These are phyloP conservation scores for Hoplostethus mediterraneus DNA, from an alignment of 2,797 vertebrate genomes.

Conservation along the genomic window DNA sequence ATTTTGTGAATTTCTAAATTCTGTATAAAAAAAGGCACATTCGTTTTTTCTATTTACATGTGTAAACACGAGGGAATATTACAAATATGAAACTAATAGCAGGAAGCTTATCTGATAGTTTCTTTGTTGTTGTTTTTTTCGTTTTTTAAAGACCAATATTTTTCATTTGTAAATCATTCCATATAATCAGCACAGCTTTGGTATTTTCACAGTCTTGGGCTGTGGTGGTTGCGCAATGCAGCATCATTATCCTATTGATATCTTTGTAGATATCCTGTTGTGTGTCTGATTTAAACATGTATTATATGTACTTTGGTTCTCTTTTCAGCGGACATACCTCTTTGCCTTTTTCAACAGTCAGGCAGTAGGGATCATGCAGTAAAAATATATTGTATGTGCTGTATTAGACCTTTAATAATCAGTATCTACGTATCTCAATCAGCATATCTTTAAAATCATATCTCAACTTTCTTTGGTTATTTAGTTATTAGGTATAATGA, in stretches of 20 bases:
- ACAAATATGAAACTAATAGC: conserved; percentile 70
- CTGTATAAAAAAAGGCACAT: conserved; percentile 82
- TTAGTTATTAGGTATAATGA: conserved; percentile 32
- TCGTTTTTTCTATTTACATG: conserved; percentile 79
- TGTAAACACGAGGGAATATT: conserved; percentile 83
- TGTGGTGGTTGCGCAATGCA: conserved; percentile 43
- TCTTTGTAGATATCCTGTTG: conserved; percentile 73
- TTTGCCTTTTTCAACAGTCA: conserved; percentile 51
- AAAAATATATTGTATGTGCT: conserved; percentile 26
- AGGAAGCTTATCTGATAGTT: conserved; percentile 67
- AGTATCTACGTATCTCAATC: conserved; percentile 48
- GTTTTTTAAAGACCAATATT: conserved; percentile 65
- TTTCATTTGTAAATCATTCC: conserved; percentile 77
- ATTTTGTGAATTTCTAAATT: conserved; percentile 89
- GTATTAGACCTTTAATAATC: conserved; percentile 18
- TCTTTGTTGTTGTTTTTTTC: conserved; percentile 3
- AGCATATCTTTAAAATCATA: conserved; percentile 50
- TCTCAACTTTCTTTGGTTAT: conserved; percentile 14
- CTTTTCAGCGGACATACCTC: conserved; percentile 71
- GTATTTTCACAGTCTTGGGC: conserved; percentile 74
- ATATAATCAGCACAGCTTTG: conserved; percentile 75
- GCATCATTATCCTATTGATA: conserved; percentile 61
- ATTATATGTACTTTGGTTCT: conserved; percentile 69
- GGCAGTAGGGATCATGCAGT: conserved; percentile 30
- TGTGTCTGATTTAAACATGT: conserved; percentile 73